These are phyloP conservation scores for Stomatorhinus walkeri DNA, from an alignment of 2,797 vertebrate genomes.

Conservation along the genomic window DNA sequence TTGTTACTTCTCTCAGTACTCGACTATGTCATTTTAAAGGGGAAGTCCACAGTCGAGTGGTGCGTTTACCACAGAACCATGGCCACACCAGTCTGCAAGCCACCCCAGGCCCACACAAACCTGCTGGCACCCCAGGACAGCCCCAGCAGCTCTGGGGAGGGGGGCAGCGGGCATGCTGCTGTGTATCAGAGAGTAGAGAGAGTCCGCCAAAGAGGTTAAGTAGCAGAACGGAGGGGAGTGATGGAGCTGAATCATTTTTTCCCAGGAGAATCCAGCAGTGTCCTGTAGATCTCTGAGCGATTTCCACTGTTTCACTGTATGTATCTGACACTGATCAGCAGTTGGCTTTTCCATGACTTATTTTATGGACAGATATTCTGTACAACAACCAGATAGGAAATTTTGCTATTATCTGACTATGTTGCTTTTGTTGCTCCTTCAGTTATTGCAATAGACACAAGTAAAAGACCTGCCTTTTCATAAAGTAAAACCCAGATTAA, in stretches of 20 bases:
- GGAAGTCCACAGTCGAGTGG: neutral
- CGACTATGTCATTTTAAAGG: neutral
- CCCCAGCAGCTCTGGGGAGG: neutral
- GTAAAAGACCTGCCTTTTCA: neutral
- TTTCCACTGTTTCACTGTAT: neutral
- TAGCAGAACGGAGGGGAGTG: neutral
- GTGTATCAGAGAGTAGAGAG: neutral
- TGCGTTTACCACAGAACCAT: neutral
- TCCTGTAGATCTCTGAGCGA: neutral
- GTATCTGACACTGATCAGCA: neutral
- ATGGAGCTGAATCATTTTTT: neutral
- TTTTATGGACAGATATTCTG: conserved; percentile 7
- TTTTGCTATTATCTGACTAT: too few species aligned
- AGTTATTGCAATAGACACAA: neutral
- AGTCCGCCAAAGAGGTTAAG: neutral
- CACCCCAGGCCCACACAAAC: neutral
- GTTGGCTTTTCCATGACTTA: neutral
- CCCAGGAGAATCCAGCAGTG: neutral
- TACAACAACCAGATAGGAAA: neutral
- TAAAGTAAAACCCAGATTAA: neutral
- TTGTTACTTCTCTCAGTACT: conserved; percentile 32
- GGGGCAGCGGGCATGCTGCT: neutral
- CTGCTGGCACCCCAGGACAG: neutral
- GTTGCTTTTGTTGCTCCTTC: neutral
- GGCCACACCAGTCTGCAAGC: neutral